Evolutionary conservation across 2,797 vertebrate genomes (phyloP).

Genomic region (Vultur gryphus): DNA sequence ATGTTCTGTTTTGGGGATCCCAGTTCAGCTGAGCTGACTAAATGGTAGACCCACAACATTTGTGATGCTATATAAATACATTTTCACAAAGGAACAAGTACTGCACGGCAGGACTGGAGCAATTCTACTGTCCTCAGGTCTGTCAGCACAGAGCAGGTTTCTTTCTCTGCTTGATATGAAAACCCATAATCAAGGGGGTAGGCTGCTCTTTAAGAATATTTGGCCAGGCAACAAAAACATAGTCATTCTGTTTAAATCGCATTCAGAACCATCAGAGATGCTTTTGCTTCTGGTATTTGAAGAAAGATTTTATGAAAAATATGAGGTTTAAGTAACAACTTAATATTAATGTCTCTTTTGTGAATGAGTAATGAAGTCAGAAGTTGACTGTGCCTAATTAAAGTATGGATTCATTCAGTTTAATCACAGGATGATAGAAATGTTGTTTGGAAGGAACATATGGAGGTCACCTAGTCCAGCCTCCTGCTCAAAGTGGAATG

Average conservation of each 20-base stretch:
- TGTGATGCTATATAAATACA: not conserved
- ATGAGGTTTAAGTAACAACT: fast-evolving
- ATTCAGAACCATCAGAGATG: not conserved
- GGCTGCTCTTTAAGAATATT: not conserved
- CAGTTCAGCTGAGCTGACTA: not conserved
- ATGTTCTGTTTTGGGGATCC: not conserved
- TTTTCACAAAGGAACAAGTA: not conserved
- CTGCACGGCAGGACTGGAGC: fast-evolving
- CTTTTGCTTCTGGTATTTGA: not conserved
- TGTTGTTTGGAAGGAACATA: not conserved
- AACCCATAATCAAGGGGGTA: not conserved
- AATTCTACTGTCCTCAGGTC: not conserved
- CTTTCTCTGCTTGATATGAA: not conserved
- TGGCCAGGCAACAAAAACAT: not conserved
- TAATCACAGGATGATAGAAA: not conserved
- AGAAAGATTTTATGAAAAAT: not conserved
- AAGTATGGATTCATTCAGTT: not conserved
- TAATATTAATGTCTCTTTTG: not conserved
- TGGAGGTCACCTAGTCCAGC: not conserved
- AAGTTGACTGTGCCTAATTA: not conserved
- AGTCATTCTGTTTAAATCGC: not conserved
- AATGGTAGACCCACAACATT: not conserved
- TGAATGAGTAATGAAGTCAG: not conserved
- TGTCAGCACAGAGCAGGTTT: not conserved
- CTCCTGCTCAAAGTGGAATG: not conserved